Percentiles rank a stretch among this genome's conserved stretches.
phyloP scores from a whole-genome alignment of 2,113 vertebrate species.

The Athene cunicularia region DNA sequence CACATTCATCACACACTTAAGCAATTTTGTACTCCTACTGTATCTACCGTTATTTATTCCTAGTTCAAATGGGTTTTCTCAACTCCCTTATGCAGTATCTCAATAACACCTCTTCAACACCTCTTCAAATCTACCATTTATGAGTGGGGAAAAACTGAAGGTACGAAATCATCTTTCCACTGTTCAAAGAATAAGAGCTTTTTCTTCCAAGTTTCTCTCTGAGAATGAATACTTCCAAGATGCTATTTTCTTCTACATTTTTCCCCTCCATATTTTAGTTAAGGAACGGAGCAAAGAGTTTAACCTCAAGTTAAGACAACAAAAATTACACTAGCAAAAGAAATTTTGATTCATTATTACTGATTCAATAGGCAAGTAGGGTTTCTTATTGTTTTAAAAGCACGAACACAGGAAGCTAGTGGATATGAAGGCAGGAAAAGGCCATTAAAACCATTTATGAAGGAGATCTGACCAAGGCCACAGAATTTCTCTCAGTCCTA shows the following conservation, averaged over 20 bases:
- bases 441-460: neutral
- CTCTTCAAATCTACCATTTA: neutral
- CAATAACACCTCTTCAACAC: neutral
- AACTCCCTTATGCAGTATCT: neutral
- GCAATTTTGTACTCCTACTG: neutral
- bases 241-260: neutral
- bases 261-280: neutral
- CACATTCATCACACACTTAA: neutral
- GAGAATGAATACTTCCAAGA: neutral
- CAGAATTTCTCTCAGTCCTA: neutral
- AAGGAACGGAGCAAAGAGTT: neutral
- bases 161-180: neutral
- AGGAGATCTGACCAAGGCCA: neutral
- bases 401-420: neutral
- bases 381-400: neutral
- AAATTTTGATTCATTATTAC: neutral
- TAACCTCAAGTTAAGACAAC: neutral
- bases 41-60: neutral
- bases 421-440: neutral
- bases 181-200: neutral
- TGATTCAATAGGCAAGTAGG: neutral
- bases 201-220: neutral
- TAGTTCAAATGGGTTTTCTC: neutral
- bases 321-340: neutral
- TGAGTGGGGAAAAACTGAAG: too few relatives aligned